Evolutionary conservation across 1,140 invertebrate genomes (phyloP), one percentile per base, ranked within the genome.

Genomic region (Drosophila baimaii): DNA sequence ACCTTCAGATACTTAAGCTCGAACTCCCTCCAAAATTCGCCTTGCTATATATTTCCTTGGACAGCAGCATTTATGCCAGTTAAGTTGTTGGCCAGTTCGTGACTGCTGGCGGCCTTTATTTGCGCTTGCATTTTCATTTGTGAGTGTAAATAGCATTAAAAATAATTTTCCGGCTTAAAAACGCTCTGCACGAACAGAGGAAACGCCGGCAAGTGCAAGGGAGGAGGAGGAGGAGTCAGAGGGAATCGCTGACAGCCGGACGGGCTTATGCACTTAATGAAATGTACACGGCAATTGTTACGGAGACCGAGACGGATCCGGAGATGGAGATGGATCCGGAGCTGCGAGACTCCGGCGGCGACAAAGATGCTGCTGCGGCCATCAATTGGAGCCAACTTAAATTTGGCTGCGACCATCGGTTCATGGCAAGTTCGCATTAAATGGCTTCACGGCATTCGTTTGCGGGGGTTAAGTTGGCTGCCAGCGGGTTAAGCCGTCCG

Each of bases 211-310:
- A 44, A 58, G 51, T 23, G 27, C n/a, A 47, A 39, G 23, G 15
- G 12, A 21, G 47, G 12, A 17, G n/a, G 41, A 47, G 43, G 29
- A 21, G 21, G 21, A 31, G 29, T 19, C n/a, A 21, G 17, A 63
- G 47, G 17, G 37, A 39, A 46, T 51, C 77, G 84, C 54, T 88
- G 83, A 88, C 84, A 88, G 83, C 56, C 80, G 77, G 80, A 80
- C 73, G 83, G 69, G 84, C 84, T 88, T 88, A 89, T 88, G 83
- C 83, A 88, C 83, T 88, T 88, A 88, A 88, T 88, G 83, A 89
- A 88, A 88, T 89, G 83, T 89, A 88, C 80, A 88, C 84, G 84
- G 84, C 83, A 88, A 86, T 86, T 86, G 83, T 83, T 70, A 62
- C 70, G 49, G 58, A 35, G 43, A 39, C 66, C 25, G 52, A 51